Conservation (phyloP, 2,113 vertebrate genomes). For the Callospermophilus lateralis region DNA sequence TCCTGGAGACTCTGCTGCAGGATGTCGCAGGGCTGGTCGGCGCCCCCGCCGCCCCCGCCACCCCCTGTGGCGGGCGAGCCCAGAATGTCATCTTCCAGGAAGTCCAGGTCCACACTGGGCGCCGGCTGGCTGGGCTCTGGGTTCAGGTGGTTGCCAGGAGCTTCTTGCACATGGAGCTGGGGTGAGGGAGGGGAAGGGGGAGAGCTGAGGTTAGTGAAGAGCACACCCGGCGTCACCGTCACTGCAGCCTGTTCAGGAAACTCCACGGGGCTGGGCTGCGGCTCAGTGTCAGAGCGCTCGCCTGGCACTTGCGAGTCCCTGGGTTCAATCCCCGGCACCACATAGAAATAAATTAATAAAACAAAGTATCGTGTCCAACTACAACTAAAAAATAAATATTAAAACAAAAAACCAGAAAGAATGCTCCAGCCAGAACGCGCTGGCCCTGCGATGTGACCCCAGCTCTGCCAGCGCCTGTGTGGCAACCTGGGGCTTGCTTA, state of each 20-base stretch:
- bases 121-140: constrained; percentile 87
- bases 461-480: not conserved
- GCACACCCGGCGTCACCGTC: no score
- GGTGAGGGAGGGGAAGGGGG: not conserved
- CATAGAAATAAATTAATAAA: no score
- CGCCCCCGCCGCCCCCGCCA: constrained; percentile 78
- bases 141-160: constrained; percentile 93
- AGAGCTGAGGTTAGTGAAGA: not conserved
- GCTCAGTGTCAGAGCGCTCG: no score
- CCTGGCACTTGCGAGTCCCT: no score
- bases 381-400: no score
- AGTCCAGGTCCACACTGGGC: constrained; percentile 97
- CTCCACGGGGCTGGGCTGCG: no score
- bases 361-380: no score
- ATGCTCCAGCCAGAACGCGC: not conserved
- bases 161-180: constrained; percentile 94
- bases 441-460: rapidly evolving
- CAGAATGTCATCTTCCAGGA: constrained; percentile 97
- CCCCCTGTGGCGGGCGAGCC: constrained; percentile 89
- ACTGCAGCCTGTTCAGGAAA: no score
- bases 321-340: no score
- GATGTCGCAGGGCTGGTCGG: constrained; percentile 97
- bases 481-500: not conserved
- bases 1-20: constrained; percentile 98
- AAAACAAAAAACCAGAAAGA: not conserved